Percentiles rank a stretch among this genome's conserved stretches.
Evolutionary conservation across 2,888 invertebrate species (phyloP).

Genomic region (Agonopterix arenella): DNA sequence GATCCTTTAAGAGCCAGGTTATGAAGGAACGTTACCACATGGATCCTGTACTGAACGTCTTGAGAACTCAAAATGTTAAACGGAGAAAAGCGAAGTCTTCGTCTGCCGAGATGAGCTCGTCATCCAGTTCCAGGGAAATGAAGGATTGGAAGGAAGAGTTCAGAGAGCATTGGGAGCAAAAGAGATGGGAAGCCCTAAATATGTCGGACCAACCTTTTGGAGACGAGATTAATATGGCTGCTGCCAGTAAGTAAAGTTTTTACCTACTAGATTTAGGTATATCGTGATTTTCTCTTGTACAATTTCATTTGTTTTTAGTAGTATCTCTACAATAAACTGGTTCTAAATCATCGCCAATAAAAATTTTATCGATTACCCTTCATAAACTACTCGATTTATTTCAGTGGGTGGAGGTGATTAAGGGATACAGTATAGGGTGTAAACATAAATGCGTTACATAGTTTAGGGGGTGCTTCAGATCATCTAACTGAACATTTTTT

Average conservation of each 20-base stretch:
- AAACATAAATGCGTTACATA: too few species aligned
- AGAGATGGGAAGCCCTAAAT: conserved; percentile 4
- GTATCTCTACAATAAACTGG: too few species aligned
- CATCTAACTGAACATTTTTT: too few species aligned
- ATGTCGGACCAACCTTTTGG: background rate
- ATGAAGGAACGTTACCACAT: conserved; percentile 20
- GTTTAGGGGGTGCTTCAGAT: too few species aligned
- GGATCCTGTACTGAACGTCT: conserved; percentile 36
- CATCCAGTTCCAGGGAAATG: conserved; percentile 24
- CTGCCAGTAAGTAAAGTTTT: conserved; percentile 39
- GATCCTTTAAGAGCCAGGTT: background rate
- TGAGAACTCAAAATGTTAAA: conserved; percentile 9
- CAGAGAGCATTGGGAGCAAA: conserved; percentile 23
- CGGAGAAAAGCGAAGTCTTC: background rate
- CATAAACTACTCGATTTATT: too few species aligned
- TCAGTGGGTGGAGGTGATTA: too few species aligned
- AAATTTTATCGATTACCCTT: too few species aligned
- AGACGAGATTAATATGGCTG: conserved; percentile 47
- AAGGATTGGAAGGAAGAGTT: conserved; percentile 32
- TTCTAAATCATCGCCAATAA: too few species aligned
- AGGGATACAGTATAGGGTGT: too few species aligned
- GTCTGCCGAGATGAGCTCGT: background rate
- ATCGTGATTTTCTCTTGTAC: too few species aligned
- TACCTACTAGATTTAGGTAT: background rate
- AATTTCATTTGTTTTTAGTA: too few species aligned